Conservation (phyloP, 2,888 invertebrate genomes). For the Nebria salina region DNA sequence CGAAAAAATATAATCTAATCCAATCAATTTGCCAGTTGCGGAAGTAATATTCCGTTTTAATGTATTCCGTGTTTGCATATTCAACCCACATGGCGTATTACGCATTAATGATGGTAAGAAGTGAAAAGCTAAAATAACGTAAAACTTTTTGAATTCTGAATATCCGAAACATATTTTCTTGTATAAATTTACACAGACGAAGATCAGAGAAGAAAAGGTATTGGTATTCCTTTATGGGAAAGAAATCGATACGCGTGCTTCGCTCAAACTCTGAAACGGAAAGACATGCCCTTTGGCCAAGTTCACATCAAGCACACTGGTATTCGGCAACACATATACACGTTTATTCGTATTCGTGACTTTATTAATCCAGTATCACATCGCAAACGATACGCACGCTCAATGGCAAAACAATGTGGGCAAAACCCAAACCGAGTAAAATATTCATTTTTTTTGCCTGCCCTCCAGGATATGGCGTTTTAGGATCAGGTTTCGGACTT, state of each 20-base stretch:
- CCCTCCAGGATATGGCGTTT: background rate
- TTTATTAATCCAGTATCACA: background rate
- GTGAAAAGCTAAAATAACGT: too few species aligned
- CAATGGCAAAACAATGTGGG: background rate
- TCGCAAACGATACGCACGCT: background rate
- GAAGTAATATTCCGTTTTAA: too few species aligned
- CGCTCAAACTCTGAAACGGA: too few species aligned
- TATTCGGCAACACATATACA: background rate
- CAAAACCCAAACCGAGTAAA: background rate
- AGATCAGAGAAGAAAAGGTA: background rate
- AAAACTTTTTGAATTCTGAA: background rate
- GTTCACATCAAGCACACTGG: background rate
- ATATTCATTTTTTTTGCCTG: background rate
- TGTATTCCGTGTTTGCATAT: too few species aligned
- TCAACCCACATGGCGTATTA: too few species aligned
- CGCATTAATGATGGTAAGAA: too few species aligned
- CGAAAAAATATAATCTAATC: too few species aligned
- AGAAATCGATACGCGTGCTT: background rate
- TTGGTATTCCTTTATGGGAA: background rate
- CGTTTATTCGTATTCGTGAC: background rate
- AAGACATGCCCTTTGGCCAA: background rate
- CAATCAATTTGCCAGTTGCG: too few species aligned
- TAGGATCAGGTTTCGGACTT: background rate
- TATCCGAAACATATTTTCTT: background rate
- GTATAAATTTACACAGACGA: background rate